Evolutionary conservation across 2,113 vertebrate species (phyloP), one percentile per base, ranked within the genome.

Genomic region (Mesembrinibis cayennensis): DNA sequence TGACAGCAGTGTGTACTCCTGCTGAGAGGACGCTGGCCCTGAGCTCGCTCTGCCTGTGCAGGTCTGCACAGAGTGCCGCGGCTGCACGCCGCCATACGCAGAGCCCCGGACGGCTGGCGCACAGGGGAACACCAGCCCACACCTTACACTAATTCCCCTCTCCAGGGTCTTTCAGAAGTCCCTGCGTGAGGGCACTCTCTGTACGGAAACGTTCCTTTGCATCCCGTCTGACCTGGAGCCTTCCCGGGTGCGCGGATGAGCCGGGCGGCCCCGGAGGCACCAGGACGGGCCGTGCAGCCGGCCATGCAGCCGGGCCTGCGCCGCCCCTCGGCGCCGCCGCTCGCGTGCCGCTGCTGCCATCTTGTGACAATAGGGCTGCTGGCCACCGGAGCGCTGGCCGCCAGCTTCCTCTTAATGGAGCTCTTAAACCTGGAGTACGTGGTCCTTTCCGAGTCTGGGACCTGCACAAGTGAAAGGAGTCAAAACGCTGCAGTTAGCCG

Each of bases 351-450:
- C 85, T 93, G 97, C 95, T 74, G 98, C 98, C 98, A 40, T 86
- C 98, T 94, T 38, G 98, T 87, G 98, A 97, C n/a, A 22, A 98
- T 2, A 1, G 98, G 98, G 58, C 98, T 98, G 78, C 98, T 98
- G 0, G 96, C 97, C 88, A 90, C 72, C 1, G 95, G 95, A 15
- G 38, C 38, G 8, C 92, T 66, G 6, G 69, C 66, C 3, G 61
- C 69, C 71, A 79, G 56, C 63, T 67, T 83, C 82, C 55, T 95
- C 66, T 7, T 38, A 12, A 97, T 86, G 94, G 89, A 56, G 61
- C 95, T 97, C 96, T 95, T 95, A 79, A 99, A 98, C 10, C 77
- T 47, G 34, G 83, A 96, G 80, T 98, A 98, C 0, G 96, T 38
- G 2, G 44, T 62, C 11, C 40, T 91, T 30, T 40, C 36, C 2